Evolutionary conservation across 2,113 vertebrate species (phyloP), one percentile per base, ranked within the genome.

Genomic region (Oreochromis niloticus): DNA sequence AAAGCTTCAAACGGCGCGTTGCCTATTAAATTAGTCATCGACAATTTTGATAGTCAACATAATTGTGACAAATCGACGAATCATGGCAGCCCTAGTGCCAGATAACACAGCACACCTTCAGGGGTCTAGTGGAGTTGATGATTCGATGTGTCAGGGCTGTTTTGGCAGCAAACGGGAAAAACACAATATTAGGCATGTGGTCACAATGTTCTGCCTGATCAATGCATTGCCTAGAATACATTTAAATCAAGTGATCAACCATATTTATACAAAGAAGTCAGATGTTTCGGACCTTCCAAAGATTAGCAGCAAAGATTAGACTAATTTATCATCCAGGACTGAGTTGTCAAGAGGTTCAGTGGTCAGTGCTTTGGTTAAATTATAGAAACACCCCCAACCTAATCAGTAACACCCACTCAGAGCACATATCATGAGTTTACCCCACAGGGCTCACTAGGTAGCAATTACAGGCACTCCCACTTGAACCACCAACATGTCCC

Each of bases 381-480:
- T 92, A 82, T 19, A 88, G 78, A 88, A 89, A 88, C 56, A 68
- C 36, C 61, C 83, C 41, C 10, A 43, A 7, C 36, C 54, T 54
- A 32, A 63, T 63, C 66, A 88, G 24, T 61, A 88, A 83, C 87
- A 80, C 68, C 85, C 43, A 63, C 89, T 85, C 82, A 87, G 27
- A 73, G 56, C 80, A 66, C 52, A 48, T 34, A 82, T 88, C 36
- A 84, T 86, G 78, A 80, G 17, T 27, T 90, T 52, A 39, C 50
- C 84, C 82, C n/a, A n/a, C 41, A 85, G 91, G 81, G 83, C 55
- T 89, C 73, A 71, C 17, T 46, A 91, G 91, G 88, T 93, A 87
- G 46, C 90, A 95, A 93, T 94, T 93, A 93, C 17, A 88, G 54
- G 48, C 87, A 17, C 82, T 68, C 91, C 87, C 87, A 87, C 50